A percentile compares a stretch with the other conserved stretches of the same genome.
Conservation (phyloP, 1,140 invertebrate genomes). For the Pseudomyrmex gracilis region DNA sequence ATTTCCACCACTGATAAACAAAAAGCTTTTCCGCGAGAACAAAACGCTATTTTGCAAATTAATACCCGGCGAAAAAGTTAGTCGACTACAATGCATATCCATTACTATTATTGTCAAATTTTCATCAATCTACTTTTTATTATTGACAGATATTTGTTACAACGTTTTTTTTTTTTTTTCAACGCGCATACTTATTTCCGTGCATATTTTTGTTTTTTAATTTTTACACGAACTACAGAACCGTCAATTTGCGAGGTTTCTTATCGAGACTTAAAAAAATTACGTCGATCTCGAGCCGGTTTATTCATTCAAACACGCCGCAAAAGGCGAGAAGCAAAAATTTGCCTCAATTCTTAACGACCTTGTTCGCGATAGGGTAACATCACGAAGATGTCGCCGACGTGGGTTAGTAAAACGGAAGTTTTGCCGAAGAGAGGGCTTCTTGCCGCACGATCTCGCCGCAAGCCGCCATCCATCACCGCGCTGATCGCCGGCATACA, state of each 20-base stretch:
- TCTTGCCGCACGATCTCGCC: constrained; percentile 34
- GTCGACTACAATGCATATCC: too few relatives aligned
- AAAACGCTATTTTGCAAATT: too few relatives aligned
- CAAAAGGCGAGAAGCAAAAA: neutral
- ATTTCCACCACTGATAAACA: too few relatives aligned
- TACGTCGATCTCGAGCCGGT: neutral
- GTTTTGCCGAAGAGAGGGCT: constrained; percentile 42
- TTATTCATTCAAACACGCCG: neutral
- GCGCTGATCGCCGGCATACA: constrained; percentile 61
- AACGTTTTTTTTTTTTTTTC: too few relatives aligned
- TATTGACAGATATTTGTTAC: neutral
- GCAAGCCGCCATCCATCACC: constrained; percentile 67
- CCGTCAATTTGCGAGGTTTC: too few relatives aligned
- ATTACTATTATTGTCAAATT: neutral
- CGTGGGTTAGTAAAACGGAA: constrained; percentile 51
- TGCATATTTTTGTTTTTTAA: too few relatives aligned
- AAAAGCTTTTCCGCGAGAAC: too few relatives aligned
- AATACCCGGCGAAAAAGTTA: too few relatives aligned
- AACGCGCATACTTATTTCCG: too few relatives aligned
- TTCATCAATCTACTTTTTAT: constrained; percentile 24
- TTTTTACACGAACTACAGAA: too few relatives aligned
- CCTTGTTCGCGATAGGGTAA: constrained; percentile 19
- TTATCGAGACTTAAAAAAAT: neutral
- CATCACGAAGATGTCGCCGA: constrained; percentile 29
- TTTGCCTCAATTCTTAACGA: constrained; percentile 8